A percentile compares a stretch with the other conserved stretches of the same genome.
Conservation (phyloP, 2,888 invertebrate genomes). For the Scelioninae gen. 1 region DNA sequence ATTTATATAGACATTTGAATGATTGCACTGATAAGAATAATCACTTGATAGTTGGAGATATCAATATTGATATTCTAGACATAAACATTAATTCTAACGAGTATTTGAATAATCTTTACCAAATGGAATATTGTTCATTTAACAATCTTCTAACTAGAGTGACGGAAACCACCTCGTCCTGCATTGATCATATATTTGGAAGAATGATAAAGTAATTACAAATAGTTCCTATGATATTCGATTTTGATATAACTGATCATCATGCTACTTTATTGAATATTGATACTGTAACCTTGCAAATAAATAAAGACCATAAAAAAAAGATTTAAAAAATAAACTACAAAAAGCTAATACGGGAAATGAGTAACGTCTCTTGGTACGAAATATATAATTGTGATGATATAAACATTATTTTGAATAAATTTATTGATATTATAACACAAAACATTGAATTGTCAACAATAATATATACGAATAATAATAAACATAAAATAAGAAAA, state of each 20-base stretch:
- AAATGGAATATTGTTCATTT: constrained; percentile 6
- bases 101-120: constrained; percentile 13
- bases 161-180: background rate
- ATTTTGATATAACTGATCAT: constrained; percentile 26
- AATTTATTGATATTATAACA: background rate
- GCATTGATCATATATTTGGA: constrained; percentile 31
- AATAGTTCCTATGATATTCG: background rate
- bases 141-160: constrained; percentile 24
- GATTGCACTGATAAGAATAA: background rate
- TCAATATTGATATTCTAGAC: background rate
- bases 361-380: no score
- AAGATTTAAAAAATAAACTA: background rate
- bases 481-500: constrained; percentile 4
- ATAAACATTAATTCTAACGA: background rate
- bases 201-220: background rate
- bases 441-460: background rate
- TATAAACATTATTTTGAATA: background rate
- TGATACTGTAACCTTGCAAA: background rate
- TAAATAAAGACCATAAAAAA: background rate
- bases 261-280: background rate
- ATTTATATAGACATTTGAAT: constrained; percentile 4
- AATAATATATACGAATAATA: background rate
- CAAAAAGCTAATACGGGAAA: background rate
- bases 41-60: constrained; percentile 4
- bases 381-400: no score